Base-by-base conservation (phyloP, 2,113 vertebrate species). In the Gymnorhina tibicen region DNA sequence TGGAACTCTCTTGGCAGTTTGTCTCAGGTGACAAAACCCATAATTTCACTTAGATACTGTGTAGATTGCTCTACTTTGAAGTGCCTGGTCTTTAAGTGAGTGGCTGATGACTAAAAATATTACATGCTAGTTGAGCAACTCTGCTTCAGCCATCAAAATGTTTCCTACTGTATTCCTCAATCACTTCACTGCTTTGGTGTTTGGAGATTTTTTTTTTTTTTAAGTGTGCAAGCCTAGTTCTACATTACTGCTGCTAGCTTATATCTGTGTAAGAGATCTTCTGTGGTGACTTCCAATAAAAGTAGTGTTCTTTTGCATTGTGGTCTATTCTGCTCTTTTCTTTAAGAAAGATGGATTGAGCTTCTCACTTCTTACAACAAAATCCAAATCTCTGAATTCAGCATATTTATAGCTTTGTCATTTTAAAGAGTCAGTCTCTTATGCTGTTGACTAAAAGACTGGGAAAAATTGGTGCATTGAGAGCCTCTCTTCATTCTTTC, bases 1-100 rank as follows among this genome's bases (percentile, higher is more conserved):
- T 99, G 99, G 99, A 99, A 97, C 52, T 98, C 98, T 80, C 98
- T 99, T 89, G 99, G 99, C 50, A 97, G 41, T 74, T 97, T 98
- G 52, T 93, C 99, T 56, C 98, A 99, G 99, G 99, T 99, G 93
- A 97, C 16, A 35, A 53, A 53, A 35, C 10, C 20, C 24, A 20
- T 62, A n/a, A 37, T 91, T 80, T 60, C 35, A 42, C 13, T 64
- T 81, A n/a, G 13, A 33, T 55, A 14, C 27, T 55, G 60, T 24
- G 9, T 89, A 67, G n/a, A 44, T 85, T 76, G 39, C 32, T 76
- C 33, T 60, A 6, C 23, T 37, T 85, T 58, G 20, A 64, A 56
- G 14, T 47, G 22, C 8, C 17, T 44, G n/a, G 23, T 73, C 47
- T 85, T 16, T 56, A 62, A 67, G 20, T 37, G 56, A 69, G 27